Conservation (phyloP, 1,140 invertebrate species). For the Ooceraea biroi region DNA sequence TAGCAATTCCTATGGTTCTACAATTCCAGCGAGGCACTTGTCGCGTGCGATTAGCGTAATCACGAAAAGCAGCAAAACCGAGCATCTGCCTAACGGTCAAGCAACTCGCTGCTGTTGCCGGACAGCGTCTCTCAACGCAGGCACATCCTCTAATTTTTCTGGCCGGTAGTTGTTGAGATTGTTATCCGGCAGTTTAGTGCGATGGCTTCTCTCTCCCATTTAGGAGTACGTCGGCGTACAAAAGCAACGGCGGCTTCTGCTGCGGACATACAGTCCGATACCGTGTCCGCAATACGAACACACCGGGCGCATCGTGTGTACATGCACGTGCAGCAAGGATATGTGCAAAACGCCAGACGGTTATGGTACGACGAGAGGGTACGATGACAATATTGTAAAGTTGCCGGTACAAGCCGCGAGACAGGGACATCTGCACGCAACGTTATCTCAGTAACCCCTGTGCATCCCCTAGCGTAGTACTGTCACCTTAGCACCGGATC, state of each 20-base stretch:
- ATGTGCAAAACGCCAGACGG: conserved; percentile 11
- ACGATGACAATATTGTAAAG: conserved; percentile 73
- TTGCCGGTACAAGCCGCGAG: conserved; percentile 69
- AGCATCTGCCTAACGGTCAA: background rate
- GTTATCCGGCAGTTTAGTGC: conserved; percentile 62
- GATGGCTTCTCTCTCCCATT: conserved; percentile 70
- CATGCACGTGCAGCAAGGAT: background rate
- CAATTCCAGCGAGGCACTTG: too few relatives aligned
- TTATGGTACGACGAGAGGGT: conserved; percentile 43
- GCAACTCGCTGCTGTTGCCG: background rate
- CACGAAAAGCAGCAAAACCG: background rate
- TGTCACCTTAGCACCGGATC: background rate
- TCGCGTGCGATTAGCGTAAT: background rate
- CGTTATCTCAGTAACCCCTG: conserved; percentile 77
- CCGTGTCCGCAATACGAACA: conserved; percentile 46
- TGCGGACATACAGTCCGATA: conserved; percentile 76
- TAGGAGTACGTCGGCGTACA: conserved; percentile 67
- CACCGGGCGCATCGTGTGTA: conserved; percentile 12
- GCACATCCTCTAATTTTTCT: conserved; percentile 17
- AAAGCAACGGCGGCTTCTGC: conserved; percentile 78
- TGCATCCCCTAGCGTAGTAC: conserved; percentile 12
- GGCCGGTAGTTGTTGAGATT: conserved; percentile 26
- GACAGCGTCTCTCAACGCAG: background rate
- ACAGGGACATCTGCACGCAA: conserved; percentile 82
- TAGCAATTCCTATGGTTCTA: too few relatives aligned